A percentile compares a stretch with the other conserved stretches of the same genome.
These are phyloP conservation scores for Mallotus villosus DNA, from an alignment of 2,797 vertebrate genomes.

Conservation along the genomic window DNA sequence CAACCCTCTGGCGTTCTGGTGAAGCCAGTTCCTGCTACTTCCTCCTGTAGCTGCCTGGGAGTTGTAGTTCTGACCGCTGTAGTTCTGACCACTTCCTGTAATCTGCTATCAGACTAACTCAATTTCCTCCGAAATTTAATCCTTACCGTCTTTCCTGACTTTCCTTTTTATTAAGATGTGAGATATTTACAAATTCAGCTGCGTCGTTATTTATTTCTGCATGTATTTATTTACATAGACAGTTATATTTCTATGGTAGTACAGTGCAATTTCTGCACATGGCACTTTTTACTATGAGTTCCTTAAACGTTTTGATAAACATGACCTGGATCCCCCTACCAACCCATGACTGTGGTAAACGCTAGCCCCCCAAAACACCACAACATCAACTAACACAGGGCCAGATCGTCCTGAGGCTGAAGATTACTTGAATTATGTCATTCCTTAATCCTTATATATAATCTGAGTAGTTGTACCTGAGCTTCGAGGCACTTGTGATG, in stretches of 20 bases:
- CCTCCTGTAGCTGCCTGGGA: conserved; percentile 1
- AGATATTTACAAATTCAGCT: conserved; percentile 76
- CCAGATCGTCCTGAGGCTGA: conserved; percentile 53
- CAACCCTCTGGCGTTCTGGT: conserved; percentile 48
- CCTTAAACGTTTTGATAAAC: conserved; percentile 58
- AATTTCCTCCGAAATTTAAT: conserved; percentile 36
- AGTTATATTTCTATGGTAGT: conserved; percentile 79
- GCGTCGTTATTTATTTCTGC: conserved; percentile 75
- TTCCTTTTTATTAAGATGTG: conserved; percentile 70
- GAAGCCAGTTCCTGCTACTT: conserved; percentile 38
- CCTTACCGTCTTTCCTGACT: conserved; percentile 52
- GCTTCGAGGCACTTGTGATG: conserved; percentile 25
- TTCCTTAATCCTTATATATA: conserved; percentile 24
- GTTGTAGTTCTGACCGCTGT: background rate
- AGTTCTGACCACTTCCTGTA: conserved; percentile 39
- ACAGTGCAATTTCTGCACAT: conserved; percentile 79
- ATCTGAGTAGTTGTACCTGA: conserved; percentile 37
- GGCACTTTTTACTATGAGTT: conserved; percentile 80
- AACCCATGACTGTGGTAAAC: conserved; percentile 13
- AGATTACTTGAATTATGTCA: conserved; percentile 61
- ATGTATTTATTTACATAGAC: conserved; percentile 80
- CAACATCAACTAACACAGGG: conserved; percentile 37
- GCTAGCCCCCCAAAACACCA: conserved; percentile 35
- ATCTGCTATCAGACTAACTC: conserved; percentile 32
- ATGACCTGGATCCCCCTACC: conserved; percentile 25